Percentiles rank a stretch among this genome's conserved stretches.
Evolutionary conservation across 2,113 vertebrate genomes (phyloP).

Genomic region (Bufo bufo): DNA sequence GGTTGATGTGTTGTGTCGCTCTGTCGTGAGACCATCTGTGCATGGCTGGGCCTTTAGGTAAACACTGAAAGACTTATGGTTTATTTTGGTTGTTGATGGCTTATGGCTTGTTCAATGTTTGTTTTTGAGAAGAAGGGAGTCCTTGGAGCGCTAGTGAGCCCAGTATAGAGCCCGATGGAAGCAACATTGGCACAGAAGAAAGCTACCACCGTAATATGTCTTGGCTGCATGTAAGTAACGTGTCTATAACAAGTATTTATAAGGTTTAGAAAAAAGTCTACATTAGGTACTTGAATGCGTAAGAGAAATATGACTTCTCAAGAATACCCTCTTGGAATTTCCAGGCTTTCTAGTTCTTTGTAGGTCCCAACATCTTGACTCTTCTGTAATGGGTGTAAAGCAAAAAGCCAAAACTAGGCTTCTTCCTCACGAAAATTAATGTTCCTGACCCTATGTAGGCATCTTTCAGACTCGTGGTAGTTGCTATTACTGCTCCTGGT

Average conservation of each 20-base stretch:
- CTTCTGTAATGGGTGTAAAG: background rate
- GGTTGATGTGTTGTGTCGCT: slow-evolving; percentile 59
- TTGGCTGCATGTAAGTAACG: slow-evolving; percentile 89
- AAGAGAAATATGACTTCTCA: background rate
- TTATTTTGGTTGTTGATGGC: slow-evolving; percentile 24
- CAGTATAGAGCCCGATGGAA: slow-evolving; percentile 95
- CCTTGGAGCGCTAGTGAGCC: slow-evolving; percentile 96
- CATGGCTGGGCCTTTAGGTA: slow-evolving; percentile 71
- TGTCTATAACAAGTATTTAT: background rate
- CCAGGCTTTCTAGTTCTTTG: background rate
- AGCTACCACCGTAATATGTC: slow-evolving; percentile 98
- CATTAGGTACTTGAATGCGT: background rate
- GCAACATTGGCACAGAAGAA: slow-evolving; percentile 85
- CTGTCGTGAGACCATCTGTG: slow-evolving; percentile 64
- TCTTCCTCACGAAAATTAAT: background rate
- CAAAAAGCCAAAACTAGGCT: background rate
- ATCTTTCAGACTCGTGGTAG: background rate
- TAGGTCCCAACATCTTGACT: background rate
- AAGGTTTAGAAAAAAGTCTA: background rate
- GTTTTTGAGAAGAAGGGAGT: slow-evolving; percentile 88
- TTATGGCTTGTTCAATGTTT: slow-evolving; percentile 69
- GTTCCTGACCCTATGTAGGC: background rate
- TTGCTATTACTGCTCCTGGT: background rate
- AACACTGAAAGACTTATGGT: slow-evolving; percentile 46
- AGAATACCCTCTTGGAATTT: background rate